phyloP scores from a whole-genome alignment of 2,888 invertebrate genomes.

The Mongoloraphidia duomilia region DNA sequence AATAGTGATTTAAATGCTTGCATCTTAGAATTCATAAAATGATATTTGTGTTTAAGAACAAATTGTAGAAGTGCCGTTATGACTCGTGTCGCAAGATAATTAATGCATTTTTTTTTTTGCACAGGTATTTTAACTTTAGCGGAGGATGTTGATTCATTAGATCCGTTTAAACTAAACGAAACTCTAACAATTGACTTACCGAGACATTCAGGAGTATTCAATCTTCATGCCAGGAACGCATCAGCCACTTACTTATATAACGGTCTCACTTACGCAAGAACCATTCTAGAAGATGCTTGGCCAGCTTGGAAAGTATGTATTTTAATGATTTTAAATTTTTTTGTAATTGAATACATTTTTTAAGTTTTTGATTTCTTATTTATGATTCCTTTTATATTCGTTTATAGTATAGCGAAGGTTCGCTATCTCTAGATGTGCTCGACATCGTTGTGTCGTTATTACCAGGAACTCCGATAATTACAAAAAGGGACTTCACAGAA shows the following conservation, averaged over 20 bases:
- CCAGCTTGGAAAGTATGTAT: constrained; percentile 36
- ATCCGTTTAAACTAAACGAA: constrained; percentile 24
- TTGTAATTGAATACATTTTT: constrained; percentile 4
- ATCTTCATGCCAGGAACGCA: constrained; percentile 10
- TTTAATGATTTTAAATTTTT: not conserved
- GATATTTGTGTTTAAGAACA: not conserved
- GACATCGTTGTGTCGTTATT: constrained; percentile 60
- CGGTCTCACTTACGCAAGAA: constrained; percentile 21
- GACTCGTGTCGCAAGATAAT: too few species aligned
- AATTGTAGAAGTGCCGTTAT: not conserved
- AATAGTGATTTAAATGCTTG: not conserved
- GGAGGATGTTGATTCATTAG: constrained; percentile 23
- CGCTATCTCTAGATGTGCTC: constrained; percentile 29
- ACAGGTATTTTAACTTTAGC: constrained; percentile 24
- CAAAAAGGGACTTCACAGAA: too few species aligned
- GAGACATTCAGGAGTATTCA: constrained; percentile 22
- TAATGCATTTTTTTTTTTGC: constrained; percentile 9
- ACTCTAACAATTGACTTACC: constrained; percentile 29
- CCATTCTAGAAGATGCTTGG: constrained; percentile 28
- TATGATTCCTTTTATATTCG: not conserved
- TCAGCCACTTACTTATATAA: constrained; percentile 14
- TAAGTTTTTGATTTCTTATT: constrained; percentile 1
- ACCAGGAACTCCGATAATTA: constrained; percentile 53
- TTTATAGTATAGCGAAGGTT: constrained; percentile 10
- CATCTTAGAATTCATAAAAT: not conserved